Evolutionary conservation across 2,113 vertebrate genomes (phyloP).

Genomic region (Isurus oxyrinchus): DNA sequence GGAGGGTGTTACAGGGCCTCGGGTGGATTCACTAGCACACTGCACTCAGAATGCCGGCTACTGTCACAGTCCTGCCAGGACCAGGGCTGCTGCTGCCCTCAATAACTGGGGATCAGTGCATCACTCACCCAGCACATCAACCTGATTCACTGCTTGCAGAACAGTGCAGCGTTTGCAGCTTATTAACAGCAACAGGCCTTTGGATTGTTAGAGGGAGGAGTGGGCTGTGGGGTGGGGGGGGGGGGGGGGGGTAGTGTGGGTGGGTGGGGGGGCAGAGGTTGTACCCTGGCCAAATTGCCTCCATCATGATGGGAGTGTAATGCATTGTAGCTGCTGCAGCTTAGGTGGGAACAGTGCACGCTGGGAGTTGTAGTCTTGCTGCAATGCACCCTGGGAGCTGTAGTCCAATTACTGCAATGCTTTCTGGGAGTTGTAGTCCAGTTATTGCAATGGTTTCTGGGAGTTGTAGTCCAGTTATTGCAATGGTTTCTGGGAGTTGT

Average conservation of each 20-base stretch:
- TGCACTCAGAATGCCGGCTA: not conserved
- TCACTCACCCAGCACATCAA: not conserved
- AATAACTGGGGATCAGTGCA: not conserved
- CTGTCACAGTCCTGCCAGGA: not conserved
- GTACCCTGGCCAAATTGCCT: not conserved
- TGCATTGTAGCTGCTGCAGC: not conserved
- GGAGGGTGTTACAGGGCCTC: not conserved
- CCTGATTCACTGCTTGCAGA: not conserved
- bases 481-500: not conserved
- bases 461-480: not conserved
- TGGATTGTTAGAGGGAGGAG: not conserved
- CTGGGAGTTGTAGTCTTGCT: too few relatives aligned
- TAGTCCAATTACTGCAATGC: not conserved
- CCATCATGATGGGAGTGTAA: not conserved
- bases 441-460: not conserved
- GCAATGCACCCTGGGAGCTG: not conserved
- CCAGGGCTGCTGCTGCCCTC: not conserved
- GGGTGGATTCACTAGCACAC: not conserved
- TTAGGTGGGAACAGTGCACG: not conserved
- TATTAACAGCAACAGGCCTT: not conserved
- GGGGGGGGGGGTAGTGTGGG: too few relatives aligned
- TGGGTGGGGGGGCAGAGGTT: not conserved
- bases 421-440: too few relatives aligned
- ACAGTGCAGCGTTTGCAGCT: not conserved
- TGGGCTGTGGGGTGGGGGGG: too few relatives aligned